phyloP scores from a whole-genome alignment of 1,140 invertebrate species.

The Bombus confusus region DNA sequence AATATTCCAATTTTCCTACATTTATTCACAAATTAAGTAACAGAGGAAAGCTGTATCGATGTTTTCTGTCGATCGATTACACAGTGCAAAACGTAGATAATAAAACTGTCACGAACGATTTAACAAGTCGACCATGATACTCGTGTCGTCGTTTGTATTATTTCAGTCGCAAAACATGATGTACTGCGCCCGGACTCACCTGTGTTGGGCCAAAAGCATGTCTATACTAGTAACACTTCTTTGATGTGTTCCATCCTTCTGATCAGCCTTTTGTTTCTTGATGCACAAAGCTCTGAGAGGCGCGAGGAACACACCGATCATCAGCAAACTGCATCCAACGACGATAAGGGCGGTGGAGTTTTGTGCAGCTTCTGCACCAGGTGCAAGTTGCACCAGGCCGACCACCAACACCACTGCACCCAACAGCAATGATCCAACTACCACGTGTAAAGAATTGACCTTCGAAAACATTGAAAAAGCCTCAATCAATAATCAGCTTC shows the following conservation, averaged over 20 bases:
- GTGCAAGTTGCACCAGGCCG: conserved; percentile 90
- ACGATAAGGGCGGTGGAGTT: conserved; percentile 88
- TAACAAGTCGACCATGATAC: background rate
- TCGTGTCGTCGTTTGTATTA: background rate
- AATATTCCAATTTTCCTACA: no score
- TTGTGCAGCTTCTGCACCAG: conserved; percentile 89
- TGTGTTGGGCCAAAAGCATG: conserved; percentile 78
- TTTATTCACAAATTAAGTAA: background rate
- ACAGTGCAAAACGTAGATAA: background rate
- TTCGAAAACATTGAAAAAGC: conserved; percentile 65
- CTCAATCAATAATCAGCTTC: background rate
- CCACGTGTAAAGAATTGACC: conserved; percentile 88
- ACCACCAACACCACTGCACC: conserved; percentile 90
- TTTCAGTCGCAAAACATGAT: background rate
- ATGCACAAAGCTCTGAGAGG: conserved; percentile 77
- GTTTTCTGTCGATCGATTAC: background rate
- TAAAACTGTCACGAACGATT: background rate
- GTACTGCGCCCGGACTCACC: conserved; percentile 55
- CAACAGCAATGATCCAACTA: conserved; percentile 88
- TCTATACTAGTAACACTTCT: conserved; percentile 80
- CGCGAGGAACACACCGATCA: conserved; percentile 73
- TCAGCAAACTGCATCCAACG: conserved; percentile 84
- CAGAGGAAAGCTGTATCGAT: background rate
- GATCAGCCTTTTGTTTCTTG: conserved; percentile 73
- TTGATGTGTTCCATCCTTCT: conserved; percentile 78